Base-by-base conservation (phyloP, 1,140 invertebrate species). In the Saccostrea cuccullata region DNA sequence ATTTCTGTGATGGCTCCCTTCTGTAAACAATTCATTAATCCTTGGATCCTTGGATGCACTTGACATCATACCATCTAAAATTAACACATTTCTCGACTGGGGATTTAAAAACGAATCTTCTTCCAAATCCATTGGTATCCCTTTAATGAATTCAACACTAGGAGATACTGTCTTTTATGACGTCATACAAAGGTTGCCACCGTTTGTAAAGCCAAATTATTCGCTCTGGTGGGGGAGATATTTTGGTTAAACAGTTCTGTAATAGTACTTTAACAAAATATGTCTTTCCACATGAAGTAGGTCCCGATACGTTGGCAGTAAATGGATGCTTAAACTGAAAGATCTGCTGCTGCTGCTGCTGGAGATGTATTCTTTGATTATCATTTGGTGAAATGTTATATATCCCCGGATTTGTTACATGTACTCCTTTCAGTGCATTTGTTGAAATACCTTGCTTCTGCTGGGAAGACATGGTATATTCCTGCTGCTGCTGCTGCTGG, bases 131-230 rank as follows among this genome's bases (percentile, higher is more conserved):
- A 67, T 15, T 13, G 89, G 67, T 36, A 89, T 87, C 9, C 67
- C 86, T 58, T 86, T 55, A 60, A 86, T 30, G 64, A 87, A 90
- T 64, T 87, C 30, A 55, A 67, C 58, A 11, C 20, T 60, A 30
- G 84, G 70, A 12, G 9, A 15, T 9, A 89, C 83, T 87, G 23
- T 55, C 6, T 26, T 55, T 55, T 47, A 86, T 90, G 15, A 87
- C 67, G 55, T 82, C 56, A 86, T 87, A 87, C 3, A 87, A 60
- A 56, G 58, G 89, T 82, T 90, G 86, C 85, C 77, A 87, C 40
- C 86, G 56, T 60, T 87, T 86, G 64, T 87, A 89, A 9, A 89
- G 40, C 77, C 88, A 85, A 73, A 89, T 26, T 9, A 87, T 86
- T 26, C 82, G 82, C 55, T 85, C 20, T 47, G 40, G 40, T 47